A percentile compares a stretch with the other conserved stretches of the same genome.
Conservation (phyloP, 2,888 invertebrate genomes). For the Epistrophe eligans region DNA sequence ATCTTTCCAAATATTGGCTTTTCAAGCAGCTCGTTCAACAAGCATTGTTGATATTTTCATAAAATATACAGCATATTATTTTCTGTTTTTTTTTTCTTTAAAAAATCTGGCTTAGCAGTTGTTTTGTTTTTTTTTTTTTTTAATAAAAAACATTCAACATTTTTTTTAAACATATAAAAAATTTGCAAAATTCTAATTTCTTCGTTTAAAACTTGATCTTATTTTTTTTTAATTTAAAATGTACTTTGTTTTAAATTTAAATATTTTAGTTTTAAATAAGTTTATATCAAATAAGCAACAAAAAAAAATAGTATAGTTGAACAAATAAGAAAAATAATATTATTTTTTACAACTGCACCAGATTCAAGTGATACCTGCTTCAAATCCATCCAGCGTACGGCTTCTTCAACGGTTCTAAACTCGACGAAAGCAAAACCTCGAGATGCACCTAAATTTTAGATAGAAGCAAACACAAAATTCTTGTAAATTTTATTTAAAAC, state of each 20-base stretch:
- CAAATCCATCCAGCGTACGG: constrained; percentile 95
- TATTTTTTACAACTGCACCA: constrained; percentile 78
- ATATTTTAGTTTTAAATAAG: not conserved
- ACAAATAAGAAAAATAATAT: constrained; percentile 66
- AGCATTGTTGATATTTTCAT: constrained; percentile 67
- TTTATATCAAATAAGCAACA: constrained; percentile 43
- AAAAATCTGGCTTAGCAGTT: constrained; percentile 75
- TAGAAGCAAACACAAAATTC: constrained; percentile 86
- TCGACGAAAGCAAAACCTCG: constrained; percentile 96
- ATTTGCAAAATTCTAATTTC: not conserved
- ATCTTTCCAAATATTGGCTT: constrained; percentile 69
- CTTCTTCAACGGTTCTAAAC: constrained; percentile 94
- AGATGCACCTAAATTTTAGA: constrained; percentile 93
- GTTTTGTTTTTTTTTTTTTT: too few species aligned
- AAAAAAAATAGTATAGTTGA: constrained; percentile 43
- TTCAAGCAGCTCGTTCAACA: constrained; percentile 73
- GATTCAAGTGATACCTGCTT: constrained; percentile 86
- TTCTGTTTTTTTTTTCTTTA: constrained; percentile 46
- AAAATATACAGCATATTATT: constrained; percentile 52
- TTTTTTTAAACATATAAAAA: not conserved
- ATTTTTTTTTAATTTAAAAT: not conserved
- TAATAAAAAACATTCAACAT: constrained; percentile 21
- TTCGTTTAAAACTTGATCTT: not conserved
- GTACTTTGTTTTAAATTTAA: constrained; percentile 17
- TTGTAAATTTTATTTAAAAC: constrained; percentile 82